Base-by-base conservation (phyloP, 2,888 invertebrate genomes). In the Physocephala rufipes region DNA sequence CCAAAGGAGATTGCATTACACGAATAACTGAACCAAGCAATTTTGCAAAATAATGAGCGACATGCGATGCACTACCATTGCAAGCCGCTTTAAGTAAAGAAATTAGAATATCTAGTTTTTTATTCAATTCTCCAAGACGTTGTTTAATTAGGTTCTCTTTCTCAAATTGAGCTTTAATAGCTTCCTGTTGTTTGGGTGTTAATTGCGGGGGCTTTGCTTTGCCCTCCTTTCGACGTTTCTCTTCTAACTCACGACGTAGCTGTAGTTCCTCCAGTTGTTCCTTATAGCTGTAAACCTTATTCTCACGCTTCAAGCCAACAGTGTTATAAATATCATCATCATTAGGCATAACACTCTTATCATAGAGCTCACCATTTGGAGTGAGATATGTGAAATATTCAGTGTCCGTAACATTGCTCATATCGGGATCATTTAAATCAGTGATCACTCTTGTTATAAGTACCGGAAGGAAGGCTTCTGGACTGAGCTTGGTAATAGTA, bases 251-350 rank as follows among this genome's bases (percentile, higher is more conserved):
- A 73, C 95, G 91, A n/a, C 95, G 89, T 68, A 98, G 87, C 82
- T 97, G 95, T 77, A 96, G 85, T 84, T 99, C 99, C 81, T 97
- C 98, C 81, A 96, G 89, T 84, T 99, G 99, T 74, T 99, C 99
- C 82, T 96, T 95, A 85, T 95, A 97, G 74, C 96, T 96, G 85
- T 99, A 99, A 1, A 93, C 95, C 87, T 97, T 98, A 85, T 96
- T 98, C 85, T 99, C 99, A 19, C 97, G 90, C 85, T 95, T 96
- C 84, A 98, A 89, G 79, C 98, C 83, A 19, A 79, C 76, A 15
- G 82, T 84, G 21, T 80, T 79, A 74, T 85, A 86, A 65, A 83
- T 82, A 51, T 85, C 81, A 59, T 84, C 84, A 21, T 72, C 77
- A 66, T 82, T 84, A 21, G 93, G 92, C 66, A 94, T 86, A 0